These are phyloP conservation scores for Vanessa atalanta DNA, from an alignment of 1,140 invertebrate species.

Conservation along the genomic window DNA sequence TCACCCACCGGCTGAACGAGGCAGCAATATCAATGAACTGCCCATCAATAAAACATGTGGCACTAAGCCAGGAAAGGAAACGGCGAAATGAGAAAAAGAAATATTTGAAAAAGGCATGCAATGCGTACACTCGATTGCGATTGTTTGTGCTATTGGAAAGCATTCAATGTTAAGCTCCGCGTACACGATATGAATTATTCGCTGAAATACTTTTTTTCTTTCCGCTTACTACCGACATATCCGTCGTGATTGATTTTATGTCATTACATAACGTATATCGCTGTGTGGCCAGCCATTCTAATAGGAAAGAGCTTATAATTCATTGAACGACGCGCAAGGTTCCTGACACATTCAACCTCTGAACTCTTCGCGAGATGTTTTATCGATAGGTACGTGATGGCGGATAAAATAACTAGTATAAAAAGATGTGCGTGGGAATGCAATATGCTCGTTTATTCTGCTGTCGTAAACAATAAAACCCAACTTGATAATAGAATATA, in stretches of 20 bases:
- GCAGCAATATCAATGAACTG: constrained; percentile 79
- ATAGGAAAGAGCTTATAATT: constrained; percentile 38
- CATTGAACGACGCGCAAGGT: constrained; percentile 35
- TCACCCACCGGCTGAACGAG: constrained; percentile 78
- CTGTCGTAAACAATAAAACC: constrained; percentile 36
- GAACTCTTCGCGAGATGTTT: constrained; percentile 46
- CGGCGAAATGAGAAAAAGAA: constrained; percentile 79
- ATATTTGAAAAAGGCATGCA: constrained; percentile 76
- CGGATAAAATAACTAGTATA: constrained; percentile 48
- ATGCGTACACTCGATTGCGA: constrained; percentile 73
- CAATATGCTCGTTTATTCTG: constrained; percentile 23
- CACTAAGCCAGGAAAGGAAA: constrained; percentile 77
- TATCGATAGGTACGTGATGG: constrained; percentile 40
- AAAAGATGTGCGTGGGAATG: constrained; percentile 47
- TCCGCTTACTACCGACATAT: constrained; percentile 46
- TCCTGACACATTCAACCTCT: constrained; percentile 51
- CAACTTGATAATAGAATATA: constrained; percentile 28
- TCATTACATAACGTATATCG: constrained; percentile 63
- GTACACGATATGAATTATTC: constrained; percentile 72
- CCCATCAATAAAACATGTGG: constrained; percentile 80
- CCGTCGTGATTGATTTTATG: constrained; percentile 61
- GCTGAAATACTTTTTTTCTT: constrained; percentile 52
- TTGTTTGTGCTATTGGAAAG: constrained; percentile 73
- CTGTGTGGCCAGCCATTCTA: constrained; percentile 55
- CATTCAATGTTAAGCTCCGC: constrained; percentile 73